Evolutionary conservation across 2,888 invertebrate species (phyloP), one percentile per base, ranked within the genome.

Genomic region (Macrosoma leucophasiata): DNA sequence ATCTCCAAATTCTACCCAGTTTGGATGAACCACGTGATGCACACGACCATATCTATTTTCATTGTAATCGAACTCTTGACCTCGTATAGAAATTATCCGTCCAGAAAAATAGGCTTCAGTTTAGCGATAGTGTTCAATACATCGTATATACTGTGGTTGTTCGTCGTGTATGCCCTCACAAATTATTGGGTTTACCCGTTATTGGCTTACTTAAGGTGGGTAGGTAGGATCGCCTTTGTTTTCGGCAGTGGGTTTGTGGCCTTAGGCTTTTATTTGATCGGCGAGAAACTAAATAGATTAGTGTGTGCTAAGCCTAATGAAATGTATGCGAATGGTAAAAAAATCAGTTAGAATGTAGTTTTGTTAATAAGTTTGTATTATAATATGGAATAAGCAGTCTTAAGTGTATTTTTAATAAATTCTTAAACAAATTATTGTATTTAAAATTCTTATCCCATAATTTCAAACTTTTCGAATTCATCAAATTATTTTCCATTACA

Each of bases 101-200:
- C 84, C 1, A 86, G 90, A 45, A 85, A 74, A 29, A 65, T 81
- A 8, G 94, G 93, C 0, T 50, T 92, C 2, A 48, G 71, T 2
- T 79, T 88, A 1, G 73, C 90, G 2, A 37, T 78, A 5, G 38
- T 62, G 0, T 90, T 94, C 52, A 88, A 89, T 73, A 41, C 86
- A 0, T 48, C 73, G 7, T 96, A 96, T 58, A 66, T 91, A 18
- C 47, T 86, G 2, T 95, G 94, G 92, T 76, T 93, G 25, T 89
- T 91, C 52, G 66, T 89, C 15, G 86, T 93, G 12, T 89, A 90
- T 58, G 74, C 84, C 27, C 86, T 87, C 45, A 89, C 90, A 8
- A 91, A 92, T 21, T 76, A 90, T 22, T 97, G 97, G 96, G 94
- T 94, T 0, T 97, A 97, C 64, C 97, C 97, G 0, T 87, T 97